phyloP scores from a whole-genome alignment of 53 echinoderm and acorn worm species.

The Temnopleurus reevesii region DNA sequence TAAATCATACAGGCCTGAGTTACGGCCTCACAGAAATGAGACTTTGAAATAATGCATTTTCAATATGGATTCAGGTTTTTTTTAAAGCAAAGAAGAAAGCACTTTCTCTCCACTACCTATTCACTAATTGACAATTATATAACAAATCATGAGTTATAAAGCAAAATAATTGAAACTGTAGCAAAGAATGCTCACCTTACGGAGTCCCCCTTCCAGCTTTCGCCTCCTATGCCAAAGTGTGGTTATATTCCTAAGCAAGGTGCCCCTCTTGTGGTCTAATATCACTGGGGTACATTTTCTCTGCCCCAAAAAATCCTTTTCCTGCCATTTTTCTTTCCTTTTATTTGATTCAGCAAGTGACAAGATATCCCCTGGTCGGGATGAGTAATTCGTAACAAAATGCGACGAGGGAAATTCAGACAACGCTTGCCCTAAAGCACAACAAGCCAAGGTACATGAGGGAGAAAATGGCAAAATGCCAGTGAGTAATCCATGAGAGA shows the following conservation, averaged over 20 bases:
- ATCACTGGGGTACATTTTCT: constrained; percentile 6
- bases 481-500: background rate
- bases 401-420: constrained; percentile 19
- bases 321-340: background rate
- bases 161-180: too few species aligned
- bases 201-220: constrained; percentile 10
- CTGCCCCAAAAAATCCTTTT: background rate
- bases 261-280: background rate
- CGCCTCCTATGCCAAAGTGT: constrained; percentile 22
- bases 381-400: constrained; percentile 49
- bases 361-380: constrained; percentile 30
- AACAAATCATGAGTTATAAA: too few species aligned
- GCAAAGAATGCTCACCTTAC: background rate
- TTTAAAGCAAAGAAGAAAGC: too few species aligned
- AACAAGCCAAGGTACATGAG: background rate
- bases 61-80: too few species aligned
- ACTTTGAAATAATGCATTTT: too few species aligned
- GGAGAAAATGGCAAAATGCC: constrained; percentile 11
- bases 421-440: background rate
- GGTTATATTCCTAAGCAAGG: constrained; percentile 24
- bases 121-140: too few species aligned
- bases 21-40: too few species aligned
- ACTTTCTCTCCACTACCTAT: too few species aligned
- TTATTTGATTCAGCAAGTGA: background rate
- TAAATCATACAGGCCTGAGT: too few species aligned